phyloP scores from a whole-genome alignment of 1,140 invertebrate species.

The Dendrolimus kikuchii region DNA sequence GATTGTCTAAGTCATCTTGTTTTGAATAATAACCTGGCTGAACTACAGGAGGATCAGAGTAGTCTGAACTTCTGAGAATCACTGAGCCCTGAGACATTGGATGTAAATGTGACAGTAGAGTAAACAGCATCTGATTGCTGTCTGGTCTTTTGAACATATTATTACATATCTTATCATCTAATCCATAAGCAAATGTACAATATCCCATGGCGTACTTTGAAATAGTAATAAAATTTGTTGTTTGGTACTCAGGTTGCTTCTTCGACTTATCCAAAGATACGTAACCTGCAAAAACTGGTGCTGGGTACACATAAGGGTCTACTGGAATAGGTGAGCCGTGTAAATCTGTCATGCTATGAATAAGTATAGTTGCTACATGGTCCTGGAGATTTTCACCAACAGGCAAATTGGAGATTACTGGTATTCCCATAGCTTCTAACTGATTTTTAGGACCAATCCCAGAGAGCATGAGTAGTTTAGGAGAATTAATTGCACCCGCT shows the following conservation, averaged over 20 bases:
- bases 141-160: too few species aligned
- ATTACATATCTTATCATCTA: constrained; percentile 3
- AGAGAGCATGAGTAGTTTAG: constrained; percentile 6
- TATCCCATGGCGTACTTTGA: not conserved
- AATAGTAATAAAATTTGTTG: not conserved
- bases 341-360: constrained; percentile 4
- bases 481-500: too few species aligned
- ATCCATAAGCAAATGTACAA: not conserved
- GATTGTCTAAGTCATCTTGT: too few species aligned
- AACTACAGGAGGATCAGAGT: too few species aligned
- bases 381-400: constrained; percentile 7
- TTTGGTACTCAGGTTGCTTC: constrained; percentile 2
- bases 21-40: too few species aligned
- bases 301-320: too few species aligned
- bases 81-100: too few species aligned
- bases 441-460: constrained; percentile 2
- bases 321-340: too few species aligned
- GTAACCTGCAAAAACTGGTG: not conserved
- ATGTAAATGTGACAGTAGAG: too few species aligned
- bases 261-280: constrained; percentile 2
- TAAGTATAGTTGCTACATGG: not conserved
- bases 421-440: not conserved
- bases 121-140: too few species aligned
- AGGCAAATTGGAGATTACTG: constrained; percentile 1
- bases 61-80: too few species aligned